These are phyloP conservation scores for Endotricha flammealis DNA, from an alignment of 2,888 invertebrate genomes.

Conservation along the genomic window DNA sequence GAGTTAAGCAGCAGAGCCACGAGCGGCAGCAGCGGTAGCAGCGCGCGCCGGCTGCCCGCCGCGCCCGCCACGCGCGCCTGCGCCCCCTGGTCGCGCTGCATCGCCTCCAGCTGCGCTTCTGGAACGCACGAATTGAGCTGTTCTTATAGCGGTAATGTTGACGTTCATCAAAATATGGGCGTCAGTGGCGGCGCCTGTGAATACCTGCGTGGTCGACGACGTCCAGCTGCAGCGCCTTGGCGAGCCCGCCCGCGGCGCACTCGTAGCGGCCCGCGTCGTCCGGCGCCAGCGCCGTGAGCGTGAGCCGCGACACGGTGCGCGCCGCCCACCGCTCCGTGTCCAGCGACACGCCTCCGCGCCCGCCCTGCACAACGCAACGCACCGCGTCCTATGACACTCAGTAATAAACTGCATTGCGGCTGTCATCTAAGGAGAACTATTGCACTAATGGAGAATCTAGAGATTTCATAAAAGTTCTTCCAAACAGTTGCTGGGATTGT, in stretches of 20 bases:
- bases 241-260: slow-evolving; percentile 26
- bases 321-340: slow-evolving; percentile 80
- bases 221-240: slow-evolving; percentile 20
- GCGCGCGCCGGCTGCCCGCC: slow-evolving; percentile 10
- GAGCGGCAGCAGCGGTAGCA: neutral
- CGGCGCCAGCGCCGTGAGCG: slow-evolving; percentile 73
- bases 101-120: slow-evolving; percentile 78
- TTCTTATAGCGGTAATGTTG: too few species aligned
- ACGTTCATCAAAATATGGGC: too few species aligned
- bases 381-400: neutral
- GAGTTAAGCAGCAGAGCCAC: slow-evolving; percentile 10
- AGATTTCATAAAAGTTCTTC: too few species aligned
- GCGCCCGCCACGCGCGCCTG: slow-evolving; percentile 13
- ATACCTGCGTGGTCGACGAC: slow-evolving; percentile 7
- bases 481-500: too few species aligned
- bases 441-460: too few species aligned
- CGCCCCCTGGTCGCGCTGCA: slow-evolving; percentile 79
- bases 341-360: slow-evolving; percentile 78
- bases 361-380: slow-evolving; percentile 22
- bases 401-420: too few species aligned
- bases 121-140: too few species aligned
- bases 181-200: slow-evolving; percentile 53
- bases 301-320: slow-evolving; percentile 80
- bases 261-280: slow-evolving; percentile 58
- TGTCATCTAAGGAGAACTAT: too few species aligned